Conservation (phyloP, 2,888 invertebrate species). For the Cataglyphis cursor region DNA sequence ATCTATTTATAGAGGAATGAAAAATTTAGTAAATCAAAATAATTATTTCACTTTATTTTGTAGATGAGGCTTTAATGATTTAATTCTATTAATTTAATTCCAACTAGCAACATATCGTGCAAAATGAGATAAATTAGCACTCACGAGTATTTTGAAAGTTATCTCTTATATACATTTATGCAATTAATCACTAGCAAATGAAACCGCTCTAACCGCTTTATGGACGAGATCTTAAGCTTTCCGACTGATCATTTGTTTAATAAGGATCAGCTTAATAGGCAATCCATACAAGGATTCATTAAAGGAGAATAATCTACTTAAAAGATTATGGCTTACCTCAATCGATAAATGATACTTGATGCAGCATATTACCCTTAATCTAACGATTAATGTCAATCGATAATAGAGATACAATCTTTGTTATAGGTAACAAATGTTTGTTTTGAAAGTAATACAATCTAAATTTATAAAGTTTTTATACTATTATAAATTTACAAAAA, state of each 20-base stretch:
- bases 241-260: constrained; percentile 50
- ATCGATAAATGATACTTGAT: neutral
- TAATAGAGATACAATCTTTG: neutral
- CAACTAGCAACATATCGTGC: neutral
- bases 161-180: neutral
- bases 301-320: neutral
- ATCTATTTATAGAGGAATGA: neutral
- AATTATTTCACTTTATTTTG: neutral
- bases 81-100: neutral
- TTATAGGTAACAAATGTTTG: neutral
- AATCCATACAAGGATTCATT: constrained; percentile 64
- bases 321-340: neutral
- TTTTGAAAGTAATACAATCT: neutral
- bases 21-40: constrained; percentile 13
- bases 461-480: neutral
- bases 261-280: constrained; percentile 40
- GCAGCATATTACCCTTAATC: neutral
- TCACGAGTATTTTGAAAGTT: neutral
- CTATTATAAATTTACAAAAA: neutral
- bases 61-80: neutral
- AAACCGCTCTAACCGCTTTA: neutral
- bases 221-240: neutral
- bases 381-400: constrained; percentile 1
- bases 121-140: neutral
- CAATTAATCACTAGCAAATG: constrained; percentile 1